Percentiles rank a stretch among this genome's conserved stretches.
These are phyloP conservation scores for Oikopleura dioica DNA, from an alignment of 23 tunicate genomes.

Conservation along the genomic window DNA sequence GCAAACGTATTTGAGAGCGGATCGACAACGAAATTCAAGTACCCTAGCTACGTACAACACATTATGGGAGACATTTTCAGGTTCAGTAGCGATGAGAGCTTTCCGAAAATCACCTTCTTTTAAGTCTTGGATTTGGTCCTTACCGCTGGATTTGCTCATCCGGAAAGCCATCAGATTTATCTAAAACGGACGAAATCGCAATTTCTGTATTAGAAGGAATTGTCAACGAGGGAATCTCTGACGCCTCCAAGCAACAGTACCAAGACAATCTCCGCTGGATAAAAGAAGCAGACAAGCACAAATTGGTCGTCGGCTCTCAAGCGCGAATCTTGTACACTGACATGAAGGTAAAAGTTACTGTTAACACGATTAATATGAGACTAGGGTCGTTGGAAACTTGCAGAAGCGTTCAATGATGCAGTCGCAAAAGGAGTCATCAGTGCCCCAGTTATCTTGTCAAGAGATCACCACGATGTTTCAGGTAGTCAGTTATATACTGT, in stretches of 20 bases:
- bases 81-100: too few relatives aligned
- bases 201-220: constrained; percentile 28
- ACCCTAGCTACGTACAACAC: constrained; percentile 84
- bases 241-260: constrained; percentile 37
- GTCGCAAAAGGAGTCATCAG: constrained; percentile 27
- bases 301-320: constrained; percentile 83
- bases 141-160: constrained; percentile 98
- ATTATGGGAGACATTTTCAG: constrained; percentile 95
- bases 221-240: constrained; percentile 28
- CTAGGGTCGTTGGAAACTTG: constrained; percentile 35
- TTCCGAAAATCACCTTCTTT: too few relatives aligned
- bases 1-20: constrained; percentile 31
- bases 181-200: constrained; percentile 34
- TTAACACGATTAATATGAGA: background rate
- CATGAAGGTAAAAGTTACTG: background rate
- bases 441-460: constrained; percentile 50
- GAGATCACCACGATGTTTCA: constrained; percentile 93
- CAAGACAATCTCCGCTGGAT: constrained; percentile 78
- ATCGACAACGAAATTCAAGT: constrained; percentile 30
- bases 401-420: constrained; percentile 60
- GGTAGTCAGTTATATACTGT: background rate
- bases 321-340: constrained; percentile 81
- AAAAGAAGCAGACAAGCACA: constrained; percentile 34
- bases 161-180: constrained; percentile 24
- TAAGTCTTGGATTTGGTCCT: constrained; percentile 94